Evolutionary conservation across 2,888 invertebrate species (phyloP).

Genomic region (Drosophila demipolita): DNA sequence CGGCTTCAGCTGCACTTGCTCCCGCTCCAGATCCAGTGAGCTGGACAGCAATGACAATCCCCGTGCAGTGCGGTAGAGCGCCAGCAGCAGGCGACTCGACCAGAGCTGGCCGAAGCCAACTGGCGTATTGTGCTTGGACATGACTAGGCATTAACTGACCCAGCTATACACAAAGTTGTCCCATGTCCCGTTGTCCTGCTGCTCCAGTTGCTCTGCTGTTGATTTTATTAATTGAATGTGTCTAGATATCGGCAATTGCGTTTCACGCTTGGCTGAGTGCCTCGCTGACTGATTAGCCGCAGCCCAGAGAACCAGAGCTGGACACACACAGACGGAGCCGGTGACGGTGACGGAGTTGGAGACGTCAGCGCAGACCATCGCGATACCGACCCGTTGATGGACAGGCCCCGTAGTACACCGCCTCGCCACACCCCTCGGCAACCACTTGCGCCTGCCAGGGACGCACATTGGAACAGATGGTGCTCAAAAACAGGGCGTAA

Average conservation of each 20-base stretch:
- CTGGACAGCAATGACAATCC: constrained; percentile 64
- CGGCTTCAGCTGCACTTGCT: constrained; percentile 38
- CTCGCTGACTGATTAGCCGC: constrained; percentile 71
- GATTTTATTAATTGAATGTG: constrained; percentile 78
- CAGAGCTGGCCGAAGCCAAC: constrained; percentile 40
- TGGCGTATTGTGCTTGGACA: constrained; percentile 42
- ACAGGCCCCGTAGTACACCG: constrained; percentile 40
- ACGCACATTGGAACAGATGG: constrained; percentile 67
- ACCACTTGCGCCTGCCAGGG: constrained; percentile 18
- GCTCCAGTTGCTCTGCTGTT: constrained; percentile 44
- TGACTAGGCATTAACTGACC: constrained; percentile 53
- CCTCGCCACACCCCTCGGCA: constrained; percentile 10
- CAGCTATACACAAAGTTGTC: constrained; percentile 5
- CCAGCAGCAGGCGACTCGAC: constrained; percentile 55
- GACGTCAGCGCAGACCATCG: constrained; percentile 12
- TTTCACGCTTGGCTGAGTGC: constrained; percentile 77
- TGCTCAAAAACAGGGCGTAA: constrained; percentile 58
- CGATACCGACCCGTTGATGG: constrained; percentile 53
- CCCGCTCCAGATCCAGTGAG: constrained; percentile 36
- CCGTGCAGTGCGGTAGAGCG: constrained; percentile 60
- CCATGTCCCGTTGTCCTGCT: constrained; percentile 14
- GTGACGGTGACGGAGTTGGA: not conserved
- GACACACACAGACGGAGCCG: not conserved
- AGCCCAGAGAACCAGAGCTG: constrained; percentile 6
- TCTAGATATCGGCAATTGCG: constrained; percentile 75